Percentiles rank a stretch among this genome's conserved stretches.
Evolutionary conservation across 2,888 invertebrate species (phyloP).

Genomic region (Ichneumoninae sp.): DNA sequence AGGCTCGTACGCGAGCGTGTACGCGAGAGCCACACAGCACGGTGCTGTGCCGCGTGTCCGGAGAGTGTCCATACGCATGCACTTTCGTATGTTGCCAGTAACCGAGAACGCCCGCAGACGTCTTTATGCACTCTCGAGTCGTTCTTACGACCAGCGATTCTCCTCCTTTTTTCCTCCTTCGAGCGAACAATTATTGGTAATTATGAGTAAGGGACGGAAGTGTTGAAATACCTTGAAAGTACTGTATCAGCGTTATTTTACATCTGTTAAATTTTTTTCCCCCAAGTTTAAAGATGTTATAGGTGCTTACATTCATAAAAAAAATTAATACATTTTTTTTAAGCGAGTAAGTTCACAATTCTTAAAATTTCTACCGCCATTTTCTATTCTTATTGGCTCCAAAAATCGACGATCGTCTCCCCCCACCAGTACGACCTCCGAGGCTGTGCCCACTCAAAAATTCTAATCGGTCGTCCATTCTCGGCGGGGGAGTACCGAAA

Average conservation of each 20-base stretch:
- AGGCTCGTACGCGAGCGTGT: constrained; percentile 39
- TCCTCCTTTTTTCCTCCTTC: neutral
- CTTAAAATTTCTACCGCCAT: constrained; percentile 37
- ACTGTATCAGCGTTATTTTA: neutral
- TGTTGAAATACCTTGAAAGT: neutral
- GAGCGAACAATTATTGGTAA: neutral
- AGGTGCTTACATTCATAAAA: neutral
- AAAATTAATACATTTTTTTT: neutral
- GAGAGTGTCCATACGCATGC: constrained; percentile 32
- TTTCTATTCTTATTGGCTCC: constrained; percentile 13
- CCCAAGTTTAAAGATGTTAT: neutral
- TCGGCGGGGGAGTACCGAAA: constrained; percentile 23
- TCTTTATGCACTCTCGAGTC: constrained; percentile 20
- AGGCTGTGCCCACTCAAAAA: constrained; percentile 64
- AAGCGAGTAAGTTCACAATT: neutral
- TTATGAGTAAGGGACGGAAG: neutral
- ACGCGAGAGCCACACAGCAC: constrained; percentile 29
- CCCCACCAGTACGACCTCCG: constrained; percentile 24
- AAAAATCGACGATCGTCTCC: constrained; percentile 15
- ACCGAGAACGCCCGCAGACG: constrained; percentile 23
- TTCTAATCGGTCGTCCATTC: constrained; percentile 63
- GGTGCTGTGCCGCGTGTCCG: neutral
- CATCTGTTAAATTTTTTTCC: neutral
- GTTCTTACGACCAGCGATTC: neutral
- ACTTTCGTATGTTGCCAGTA: constrained; percentile 18